Percentiles rank a stretch among this genome's conserved stretches.
These are phyloP conservation scores for Hemistola chrysoprasaria DNA, from an alignment of 2,888 invertebrate genomes.

Conservation along the genomic window DNA sequence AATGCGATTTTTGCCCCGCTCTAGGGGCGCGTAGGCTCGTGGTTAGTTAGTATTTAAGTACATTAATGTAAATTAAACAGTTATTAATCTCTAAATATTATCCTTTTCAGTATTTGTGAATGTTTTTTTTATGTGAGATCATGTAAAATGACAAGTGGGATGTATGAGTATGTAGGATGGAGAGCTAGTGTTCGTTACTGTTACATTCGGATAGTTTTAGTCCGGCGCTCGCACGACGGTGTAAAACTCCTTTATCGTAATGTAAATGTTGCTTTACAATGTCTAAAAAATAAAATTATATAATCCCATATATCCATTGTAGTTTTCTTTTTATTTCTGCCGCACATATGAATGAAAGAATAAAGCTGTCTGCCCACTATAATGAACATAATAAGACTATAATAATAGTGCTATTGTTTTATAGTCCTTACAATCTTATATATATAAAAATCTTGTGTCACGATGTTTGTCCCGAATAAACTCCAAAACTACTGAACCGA, in stretches of 20 bases:
- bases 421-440: too few species aligned
- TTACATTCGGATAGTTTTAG: slow-evolving; percentile 80
- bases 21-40: slow-evolving; percentile 67
- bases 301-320: slow-evolving; percentile 73
- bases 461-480: too few species aligned
- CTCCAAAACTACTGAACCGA: too few species aligned
- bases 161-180: slow-evolving; percentile 23
- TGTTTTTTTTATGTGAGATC: slow-evolving; percentile 66
- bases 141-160: slow-evolving; percentile 41
- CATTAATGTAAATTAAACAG: slow-evolving; percentile 76
- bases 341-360: too few species aligned
- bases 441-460: too few species aligned
- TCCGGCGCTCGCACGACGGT: slow-evolving; percentile 48
- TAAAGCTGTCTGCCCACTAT: too few species aligned
- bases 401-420: too few species aligned
- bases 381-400: too few species aligned
- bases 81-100: slow-evolving; percentile 74
- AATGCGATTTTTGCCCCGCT: slow-evolving; percentile 66
- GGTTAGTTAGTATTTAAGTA: slow-evolving; percentile 78
- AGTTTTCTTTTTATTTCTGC: slow-evolving; percentile 53
- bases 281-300: slow-evolving; percentile 76
- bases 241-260: slow-evolving; percentile 75
- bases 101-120: slow-evolving; percentile 81
- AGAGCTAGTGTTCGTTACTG: slow-evolving; percentile 63
- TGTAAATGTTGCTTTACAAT: slow-evolving; percentile 83